phyloP scores from a whole-genome alignment of 2,888 invertebrate genomes.

The Euplexia lucipara region DNA sequence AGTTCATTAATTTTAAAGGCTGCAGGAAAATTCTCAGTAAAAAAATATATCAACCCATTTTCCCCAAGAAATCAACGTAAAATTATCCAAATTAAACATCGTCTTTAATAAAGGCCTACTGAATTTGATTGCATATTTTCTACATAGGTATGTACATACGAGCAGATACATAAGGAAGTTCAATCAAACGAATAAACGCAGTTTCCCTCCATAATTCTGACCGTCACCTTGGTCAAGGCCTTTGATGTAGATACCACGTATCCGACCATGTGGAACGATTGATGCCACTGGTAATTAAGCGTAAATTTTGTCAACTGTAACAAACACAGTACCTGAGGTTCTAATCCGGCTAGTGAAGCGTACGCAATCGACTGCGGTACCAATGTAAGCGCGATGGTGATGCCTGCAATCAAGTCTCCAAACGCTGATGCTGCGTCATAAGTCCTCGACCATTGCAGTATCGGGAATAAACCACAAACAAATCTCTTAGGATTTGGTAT shows the following conservation, averaged over 20 bases:
- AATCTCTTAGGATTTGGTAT: slow-evolving; percentile 72
- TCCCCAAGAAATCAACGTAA: slow-evolving; percentile 14
- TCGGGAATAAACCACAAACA: slow-evolving; percentile 86
- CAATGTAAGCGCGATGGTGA: slow-evolving; percentile 94
- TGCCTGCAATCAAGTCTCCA: slow-evolving; percentile 94
- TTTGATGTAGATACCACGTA: slow-evolving; percentile 29
- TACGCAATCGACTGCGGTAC: slow-evolving; percentile 95
- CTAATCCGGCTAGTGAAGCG: slow-evolving; percentile 93
- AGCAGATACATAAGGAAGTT: neutral
- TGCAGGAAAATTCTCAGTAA: slow-evolving; percentile 29
- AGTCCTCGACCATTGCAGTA: slow-evolving; percentile 90
- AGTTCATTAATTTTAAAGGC: slow-evolving; percentile 32
- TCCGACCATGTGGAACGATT: slow-evolving; percentile 46
- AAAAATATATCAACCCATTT: slow-evolving; percentile 29
- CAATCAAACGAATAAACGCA: slow-evolving; percentile 18
- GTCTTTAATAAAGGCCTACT: neutral
- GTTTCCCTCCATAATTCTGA: slow-evolving; percentile 30
- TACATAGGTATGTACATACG: neutral
- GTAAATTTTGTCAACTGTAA: slow-evolving; percentile 51
- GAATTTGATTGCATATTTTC: slow-evolving; percentile 7
- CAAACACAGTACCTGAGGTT: slow-evolving; percentile 91
- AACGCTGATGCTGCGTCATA: slow-evolving; percentile 91
- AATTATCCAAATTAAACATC: neutral
- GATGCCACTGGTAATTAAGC: slow-evolving; percentile 42
- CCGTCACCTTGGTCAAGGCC: slow-evolving; percentile 45